phyloP scores from a whole-genome alignment of 2,113 vertebrate species.

The Poecilia latipinna region DNA sequence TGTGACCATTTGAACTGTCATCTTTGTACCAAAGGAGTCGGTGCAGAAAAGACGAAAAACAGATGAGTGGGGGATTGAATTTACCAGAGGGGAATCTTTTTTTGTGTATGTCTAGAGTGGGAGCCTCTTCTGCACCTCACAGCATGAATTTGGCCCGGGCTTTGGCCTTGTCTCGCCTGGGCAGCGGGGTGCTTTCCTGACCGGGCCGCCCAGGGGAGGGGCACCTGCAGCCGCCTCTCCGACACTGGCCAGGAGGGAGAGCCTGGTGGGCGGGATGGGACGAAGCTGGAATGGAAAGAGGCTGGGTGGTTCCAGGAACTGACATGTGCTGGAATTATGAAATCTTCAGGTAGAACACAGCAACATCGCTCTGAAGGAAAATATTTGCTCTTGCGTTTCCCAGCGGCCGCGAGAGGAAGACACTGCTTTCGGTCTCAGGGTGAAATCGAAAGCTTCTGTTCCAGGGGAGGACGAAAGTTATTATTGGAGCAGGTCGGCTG shows the following conservation, averaged over 20 bases:
- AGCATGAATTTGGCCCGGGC: constrained; percentile 78
- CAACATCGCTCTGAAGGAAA: constrained; percentile 46
- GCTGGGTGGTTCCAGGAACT: constrained; percentile 77
- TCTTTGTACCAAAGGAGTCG: constrained; percentile 11
- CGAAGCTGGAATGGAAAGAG: constrained; percentile 75
- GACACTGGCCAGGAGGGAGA: constrained; percentile 71
- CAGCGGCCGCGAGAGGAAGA: constrained; percentile 31
- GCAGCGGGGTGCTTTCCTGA: constrained; percentile 84
- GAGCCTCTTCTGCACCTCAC: constrained; percentile 82
- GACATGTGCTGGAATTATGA: constrained; percentile 77
- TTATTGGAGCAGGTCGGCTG: constrained; percentile 69
- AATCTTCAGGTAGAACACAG: constrained; percentile 78
- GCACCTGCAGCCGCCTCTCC: constrained; percentile 82
- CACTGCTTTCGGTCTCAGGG: constrained; percentile 33
- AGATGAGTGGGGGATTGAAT: constrained; percentile 79
- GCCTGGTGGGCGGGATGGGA: constrained; percentile 48
- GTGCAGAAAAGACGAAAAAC: constrained; percentile 73
- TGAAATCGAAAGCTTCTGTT: constrained; percentile 62
- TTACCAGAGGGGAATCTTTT: constrained; percentile 69
- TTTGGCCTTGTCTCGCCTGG: constrained; percentile 82
- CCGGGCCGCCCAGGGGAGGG: constrained; percentile 82
- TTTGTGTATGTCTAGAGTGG: constrained; percentile 75
- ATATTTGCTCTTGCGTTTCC: constrained; percentile 55
- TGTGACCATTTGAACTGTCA: background rate
- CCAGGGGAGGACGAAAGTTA: constrained; percentile 64